phyloP scores from a whole-genome alignment of 1,140 invertebrate genomes.

The Ceratitis capitata region DNA sequence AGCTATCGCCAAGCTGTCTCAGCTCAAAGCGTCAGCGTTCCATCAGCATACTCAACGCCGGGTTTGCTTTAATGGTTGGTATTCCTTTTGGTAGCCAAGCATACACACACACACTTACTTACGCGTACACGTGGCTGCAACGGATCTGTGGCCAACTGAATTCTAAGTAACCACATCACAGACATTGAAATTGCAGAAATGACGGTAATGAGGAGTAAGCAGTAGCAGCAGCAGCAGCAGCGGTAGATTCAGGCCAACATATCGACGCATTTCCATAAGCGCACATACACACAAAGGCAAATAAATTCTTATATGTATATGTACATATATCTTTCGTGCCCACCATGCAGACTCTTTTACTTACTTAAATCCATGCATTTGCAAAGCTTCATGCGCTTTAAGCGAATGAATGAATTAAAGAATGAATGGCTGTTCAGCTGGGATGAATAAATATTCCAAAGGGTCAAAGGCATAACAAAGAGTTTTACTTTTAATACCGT shows the following conservation, averaged over 20 bases:
- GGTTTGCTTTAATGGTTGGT: slow-evolving; percentile 28
- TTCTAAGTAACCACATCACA: slow-evolving; percentile 43
- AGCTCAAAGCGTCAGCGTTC: not conserved
- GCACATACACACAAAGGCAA: not conserved
- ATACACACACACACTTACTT: not conserved
- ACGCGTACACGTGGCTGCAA: not conserved
- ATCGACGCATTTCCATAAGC: not conserved
- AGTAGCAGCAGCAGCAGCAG: not conserved
- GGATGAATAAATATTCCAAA: not conserved
- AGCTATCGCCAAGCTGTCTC: slow-evolving; percentile 31
- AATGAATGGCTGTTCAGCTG: too few relatives aligned
- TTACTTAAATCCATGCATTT: slow-evolving; percentile 6
- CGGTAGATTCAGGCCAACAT: not conserved
- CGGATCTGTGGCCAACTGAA: slow-evolving; percentile 39
- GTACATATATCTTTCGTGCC: not conserved
- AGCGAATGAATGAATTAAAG: too few relatives aligned
- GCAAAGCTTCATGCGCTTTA: not conserved
- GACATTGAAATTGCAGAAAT: slow-evolving; percentile 39
- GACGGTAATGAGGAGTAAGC: not conserved
- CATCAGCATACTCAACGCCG: not conserved
- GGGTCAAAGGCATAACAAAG: slow-evolving; percentile 20
- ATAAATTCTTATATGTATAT: not conserved
- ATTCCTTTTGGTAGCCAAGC: not conserved
- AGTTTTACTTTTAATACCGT: not conserved
- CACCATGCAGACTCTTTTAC: not conserved